Evolutionary conservation across 2,113 vertebrate species (phyloP).

Genomic region (Sceloporus tristichus): DNA sequence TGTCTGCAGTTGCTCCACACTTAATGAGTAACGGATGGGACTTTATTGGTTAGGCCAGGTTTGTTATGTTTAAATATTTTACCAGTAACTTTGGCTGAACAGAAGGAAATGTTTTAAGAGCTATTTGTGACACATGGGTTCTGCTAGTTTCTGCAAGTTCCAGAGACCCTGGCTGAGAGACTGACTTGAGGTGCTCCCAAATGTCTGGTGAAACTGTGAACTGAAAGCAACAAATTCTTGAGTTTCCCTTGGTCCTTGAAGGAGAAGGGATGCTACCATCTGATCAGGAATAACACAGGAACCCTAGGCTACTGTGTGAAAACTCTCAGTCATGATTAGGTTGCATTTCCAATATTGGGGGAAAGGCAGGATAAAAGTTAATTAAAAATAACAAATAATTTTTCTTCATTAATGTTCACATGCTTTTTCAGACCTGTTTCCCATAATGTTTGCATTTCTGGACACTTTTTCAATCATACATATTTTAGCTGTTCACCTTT

Average conservation of each 20-base stretch:
- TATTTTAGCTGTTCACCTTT: too few relatives aligned
- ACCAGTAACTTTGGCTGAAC: constrained; percentile 41
- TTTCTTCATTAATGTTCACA: too few relatives aligned
- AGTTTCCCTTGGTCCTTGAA: neutral
- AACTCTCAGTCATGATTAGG: neutral
- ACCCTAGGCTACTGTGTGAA: neutral
- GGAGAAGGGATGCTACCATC: neutral
- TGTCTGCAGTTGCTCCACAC: constrained; percentile 33
- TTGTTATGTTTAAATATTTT: constrained; percentile 50
- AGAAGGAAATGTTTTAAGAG: constrained; percentile 50
- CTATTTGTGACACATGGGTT: constrained; percentile 20
- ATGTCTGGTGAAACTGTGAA: neutral
- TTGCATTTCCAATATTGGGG: too few relatives aligned
- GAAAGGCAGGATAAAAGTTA: too few relatives aligned
- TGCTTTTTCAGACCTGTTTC: too few relatives aligned
- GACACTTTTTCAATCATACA: too few relatives aligned
- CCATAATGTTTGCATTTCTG: too few relatives aligned
- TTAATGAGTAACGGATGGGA: constrained; percentile 38
- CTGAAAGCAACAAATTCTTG: neutral
- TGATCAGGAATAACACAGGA: neutral
- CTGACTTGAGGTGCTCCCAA: neutral
- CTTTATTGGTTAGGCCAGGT: constrained; percentile 27
- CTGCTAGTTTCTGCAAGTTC: neutral
- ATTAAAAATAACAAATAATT: too few relatives aligned
- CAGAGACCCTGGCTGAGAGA: neutral